phyloP scores from a whole-genome alignment of 2,797 vertebrate genomes.

The Phalanger gymnotis region DNA sequence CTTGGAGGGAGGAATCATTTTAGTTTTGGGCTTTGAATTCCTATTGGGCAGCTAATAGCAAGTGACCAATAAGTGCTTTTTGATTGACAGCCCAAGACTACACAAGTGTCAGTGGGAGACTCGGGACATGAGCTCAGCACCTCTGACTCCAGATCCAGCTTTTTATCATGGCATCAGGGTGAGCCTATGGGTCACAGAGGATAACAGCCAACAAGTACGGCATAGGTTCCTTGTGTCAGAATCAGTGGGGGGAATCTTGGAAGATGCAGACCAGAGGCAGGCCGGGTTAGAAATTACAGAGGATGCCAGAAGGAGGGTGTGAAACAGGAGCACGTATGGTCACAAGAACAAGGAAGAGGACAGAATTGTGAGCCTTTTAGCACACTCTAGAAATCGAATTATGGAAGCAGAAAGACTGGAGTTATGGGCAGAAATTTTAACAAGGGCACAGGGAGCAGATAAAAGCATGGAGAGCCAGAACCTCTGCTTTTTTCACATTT shows the following conservation, averaged over 20 bases:
- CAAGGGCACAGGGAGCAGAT: not conserved
- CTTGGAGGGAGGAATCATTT: not conserved
- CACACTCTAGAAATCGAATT: not conserved
- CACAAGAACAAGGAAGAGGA: not conserved
- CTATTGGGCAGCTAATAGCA: not conserved
- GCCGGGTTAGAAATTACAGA: not conserved
- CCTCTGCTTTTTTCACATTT: not conserved
- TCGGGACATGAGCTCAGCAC: not conserved
- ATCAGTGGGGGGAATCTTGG: not conserved
- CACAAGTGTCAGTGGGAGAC: not conserved
- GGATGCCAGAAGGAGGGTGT: not conserved
- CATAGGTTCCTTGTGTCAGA: not conserved
- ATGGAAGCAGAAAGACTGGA: not conserved
- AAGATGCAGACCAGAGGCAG: not conserved
- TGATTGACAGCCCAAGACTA: not conserved
- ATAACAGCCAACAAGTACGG: not conserved
- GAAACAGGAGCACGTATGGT: not conserved
- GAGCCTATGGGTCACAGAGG: not conserved
- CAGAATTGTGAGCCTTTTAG: not conserved
- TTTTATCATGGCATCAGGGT: not conserved
- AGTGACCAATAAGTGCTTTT: not conserved
- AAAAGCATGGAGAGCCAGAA: not conserved
- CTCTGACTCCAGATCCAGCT: not conserved
- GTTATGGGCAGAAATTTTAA: not conserved
- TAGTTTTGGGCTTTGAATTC: not conserved